Conservation (phyloP, 2,113 vertebrate species). For the Antennarius striatus region DNA sequence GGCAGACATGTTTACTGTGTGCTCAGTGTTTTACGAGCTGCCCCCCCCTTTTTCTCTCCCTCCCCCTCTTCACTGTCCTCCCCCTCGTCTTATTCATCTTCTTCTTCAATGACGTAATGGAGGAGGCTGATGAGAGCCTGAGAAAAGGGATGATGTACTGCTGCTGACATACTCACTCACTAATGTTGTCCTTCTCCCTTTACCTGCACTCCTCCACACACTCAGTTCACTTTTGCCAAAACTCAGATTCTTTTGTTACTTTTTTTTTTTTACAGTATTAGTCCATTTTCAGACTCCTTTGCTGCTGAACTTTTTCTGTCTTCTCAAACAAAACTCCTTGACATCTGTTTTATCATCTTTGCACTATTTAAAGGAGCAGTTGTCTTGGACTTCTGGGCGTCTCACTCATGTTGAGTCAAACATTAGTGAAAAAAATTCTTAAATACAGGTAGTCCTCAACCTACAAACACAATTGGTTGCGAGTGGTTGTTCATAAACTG, state of each 20-base stretch:
- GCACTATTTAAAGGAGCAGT: conserved; percentile 11
- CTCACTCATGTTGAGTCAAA: neutral
- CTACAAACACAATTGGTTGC: too few relatives aligned
- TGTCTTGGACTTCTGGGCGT: conserved; percentile 1
- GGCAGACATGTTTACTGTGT: conserved; percentile 90
- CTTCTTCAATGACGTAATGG: conserved; percentile 82
- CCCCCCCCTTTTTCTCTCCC: conserved; percentile 50
- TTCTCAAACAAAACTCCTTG: neutral
- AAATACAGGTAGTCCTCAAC: too few relatives aligned
- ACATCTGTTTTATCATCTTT: conserved; percentile 8
- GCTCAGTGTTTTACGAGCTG: conserved; percentile 87
- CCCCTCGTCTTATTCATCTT: conserved; percentile 37
- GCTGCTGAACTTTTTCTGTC: conserved; percentile 8
- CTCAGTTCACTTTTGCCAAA: conserved; percentile 42
- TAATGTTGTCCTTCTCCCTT: conserved; percentile 69
- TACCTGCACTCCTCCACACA: conserved; percentile 56
- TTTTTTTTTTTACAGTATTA: conserved; percentile 17
- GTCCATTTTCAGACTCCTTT: conserved; percentile 15
- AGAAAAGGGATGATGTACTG: conserved; percentile 85
- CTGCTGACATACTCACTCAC: conserved; percentile 76
- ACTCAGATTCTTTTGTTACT: conserved; percentile 17
- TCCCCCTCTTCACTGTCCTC: conserved; percentile 61
- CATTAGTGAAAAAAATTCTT: neutral
- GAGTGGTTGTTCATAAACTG: too few relatives aligned
- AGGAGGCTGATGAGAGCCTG: conserved; percentile 79